A percentile compares a stretch with the other conserved stretches of the same genome.
These are phyloP conservation scores for Amaurobius ferox DNA, from an alignment of 2,888 invertebrate genomes.

Conservation along the genomic window DNA sequence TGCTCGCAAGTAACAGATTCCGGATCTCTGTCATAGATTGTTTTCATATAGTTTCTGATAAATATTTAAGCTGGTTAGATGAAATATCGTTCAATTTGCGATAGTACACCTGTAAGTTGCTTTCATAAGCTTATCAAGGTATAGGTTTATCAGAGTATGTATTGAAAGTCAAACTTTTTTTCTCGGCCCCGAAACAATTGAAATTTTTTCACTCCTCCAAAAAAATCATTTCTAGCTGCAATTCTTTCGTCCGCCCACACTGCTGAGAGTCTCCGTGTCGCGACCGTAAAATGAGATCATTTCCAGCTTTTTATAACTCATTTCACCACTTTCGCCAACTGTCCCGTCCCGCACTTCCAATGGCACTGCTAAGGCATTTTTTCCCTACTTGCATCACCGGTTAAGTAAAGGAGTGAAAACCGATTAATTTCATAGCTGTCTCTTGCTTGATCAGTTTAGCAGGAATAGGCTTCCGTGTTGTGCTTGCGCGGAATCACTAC, in stretches of 20 bases:
- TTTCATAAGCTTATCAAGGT: no score
- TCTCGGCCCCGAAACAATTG: no score
- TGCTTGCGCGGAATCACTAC: background rate
- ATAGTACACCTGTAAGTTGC: no score
- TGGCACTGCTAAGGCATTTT: background rate
- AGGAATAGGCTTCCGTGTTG: conserved; percentile 2
- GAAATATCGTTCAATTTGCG: no score
- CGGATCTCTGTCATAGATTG: no score
- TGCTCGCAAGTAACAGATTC: no score
- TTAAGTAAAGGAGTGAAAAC: background rate
- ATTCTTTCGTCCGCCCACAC: background rate
- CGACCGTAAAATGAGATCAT: background rate
- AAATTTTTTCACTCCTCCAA: no score
- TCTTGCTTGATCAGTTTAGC: background rate
- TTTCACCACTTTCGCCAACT: conserved; percentile 1
- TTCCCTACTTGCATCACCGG: background rate
- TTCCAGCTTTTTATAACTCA: background rate
- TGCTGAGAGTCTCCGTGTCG: background rate
- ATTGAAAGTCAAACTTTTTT: no score
- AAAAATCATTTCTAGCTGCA: no score
- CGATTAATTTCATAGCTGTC: conserved; percentile 4
- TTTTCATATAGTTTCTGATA: no score
- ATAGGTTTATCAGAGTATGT: no score
- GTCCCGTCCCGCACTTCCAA: background rate
- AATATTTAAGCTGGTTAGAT: no score